Percentiles rank a stretch among this genome's conserved stretches.
Conservation (phyloP, 2,797 vertebrate genomes). For the Perodicticus potto region DNA sequence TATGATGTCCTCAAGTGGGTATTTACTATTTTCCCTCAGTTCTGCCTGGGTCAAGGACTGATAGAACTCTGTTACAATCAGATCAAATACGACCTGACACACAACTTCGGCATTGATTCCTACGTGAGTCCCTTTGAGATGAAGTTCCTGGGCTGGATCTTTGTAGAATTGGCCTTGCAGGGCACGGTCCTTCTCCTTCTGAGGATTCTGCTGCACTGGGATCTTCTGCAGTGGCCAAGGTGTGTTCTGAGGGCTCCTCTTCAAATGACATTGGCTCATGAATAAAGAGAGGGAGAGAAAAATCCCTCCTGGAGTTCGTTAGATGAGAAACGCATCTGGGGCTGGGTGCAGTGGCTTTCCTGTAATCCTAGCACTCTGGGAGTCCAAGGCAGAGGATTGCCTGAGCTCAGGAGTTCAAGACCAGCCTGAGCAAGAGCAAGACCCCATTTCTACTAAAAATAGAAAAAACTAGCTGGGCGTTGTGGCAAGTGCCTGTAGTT, state of each 20-base stretch:
- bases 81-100: constrained; percentile 87
- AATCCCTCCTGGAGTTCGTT: background rate
- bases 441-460: too few species aligned
- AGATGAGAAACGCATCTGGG: background rate
- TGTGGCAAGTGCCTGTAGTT: too few species aligned
- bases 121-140: constrained; percentile 88
- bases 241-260: constrained; percentile 25
- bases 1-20: constrained; percentile 86
- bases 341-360: too few species aligned
- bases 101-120: constrained; percentile 85
- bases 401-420: too few species aligned
- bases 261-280: background rate
- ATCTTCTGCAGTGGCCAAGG: constrained; percentile 82
- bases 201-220: constrained; percentile 85
- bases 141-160: constrained; percentile 88
- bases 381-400: too few species aligned
- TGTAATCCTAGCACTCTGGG: too few species aligned
- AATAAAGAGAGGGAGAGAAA: background rate
- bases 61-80: constrained; percentile 89
- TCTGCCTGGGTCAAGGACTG: constrained; percentile 89
- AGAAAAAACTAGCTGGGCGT: too few species aligned
- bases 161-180: constrained; percentile 85
- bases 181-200: constrained; percentile 85
- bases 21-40: constrained; percentile 88
- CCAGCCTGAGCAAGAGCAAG: too few species aligned